Percentiles rank a stretch among this genome's conserved stretches.
phyloP scores from a whole-genome alignment of 2,797 vertebrate genomes.

The Hipposideros larvatus region DNA sequence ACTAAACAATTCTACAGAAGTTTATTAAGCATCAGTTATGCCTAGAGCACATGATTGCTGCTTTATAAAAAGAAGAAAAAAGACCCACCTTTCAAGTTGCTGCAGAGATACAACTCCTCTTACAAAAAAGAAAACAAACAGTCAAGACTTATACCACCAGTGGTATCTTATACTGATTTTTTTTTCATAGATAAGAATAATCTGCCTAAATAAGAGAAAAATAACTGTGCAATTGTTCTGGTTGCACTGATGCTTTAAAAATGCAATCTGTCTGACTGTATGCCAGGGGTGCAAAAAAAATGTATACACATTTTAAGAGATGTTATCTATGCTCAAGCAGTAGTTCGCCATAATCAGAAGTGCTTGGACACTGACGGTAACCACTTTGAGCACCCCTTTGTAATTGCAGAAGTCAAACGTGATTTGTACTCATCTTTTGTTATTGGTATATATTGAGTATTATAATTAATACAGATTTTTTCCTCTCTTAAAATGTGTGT shows the following conservation, averaged over 20 bases:
- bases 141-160: neutral
- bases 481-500: no score
- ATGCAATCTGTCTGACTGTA: neutral
- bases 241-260: neutral
- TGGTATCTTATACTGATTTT: neutral
- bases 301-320: no score
- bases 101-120: no score
- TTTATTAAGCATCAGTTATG: neutral
- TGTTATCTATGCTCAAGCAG: no score
- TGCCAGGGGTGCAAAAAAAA: no score
- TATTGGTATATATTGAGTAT: no score
- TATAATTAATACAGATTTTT: no score
- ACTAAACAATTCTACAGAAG: neutral
- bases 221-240: neutral
- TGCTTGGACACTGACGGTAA: no score
- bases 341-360: no score
- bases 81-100: neutral
- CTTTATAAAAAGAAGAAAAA: neutral
- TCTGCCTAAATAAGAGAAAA: neutral
- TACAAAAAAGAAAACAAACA: neutral
- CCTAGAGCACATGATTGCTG: neutral
- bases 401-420: no score
- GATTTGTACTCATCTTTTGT: no score
- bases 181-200: neutral
- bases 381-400: no score